Percentiles rank a stretch among this genome's conserved stretches.
phyloP scores from a whole-genome alignment of 1,140 invertebrate species.

The Maniola jurtina region DNA sequence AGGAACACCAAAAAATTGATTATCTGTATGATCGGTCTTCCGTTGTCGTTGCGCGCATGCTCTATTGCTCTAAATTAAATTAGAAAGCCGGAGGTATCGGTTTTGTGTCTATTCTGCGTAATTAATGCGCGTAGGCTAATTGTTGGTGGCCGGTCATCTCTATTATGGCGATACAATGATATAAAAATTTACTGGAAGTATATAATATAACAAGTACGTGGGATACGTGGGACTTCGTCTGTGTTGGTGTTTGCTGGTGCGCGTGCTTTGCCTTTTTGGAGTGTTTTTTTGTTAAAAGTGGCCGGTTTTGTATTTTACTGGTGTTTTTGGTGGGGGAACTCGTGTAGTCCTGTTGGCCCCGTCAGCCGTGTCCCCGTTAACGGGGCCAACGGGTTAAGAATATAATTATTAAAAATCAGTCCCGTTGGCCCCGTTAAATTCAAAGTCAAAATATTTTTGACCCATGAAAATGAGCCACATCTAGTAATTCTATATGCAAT shows the following conservation, averaged over 20 bases:
- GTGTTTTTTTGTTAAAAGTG: no score
- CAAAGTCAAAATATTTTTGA: no score
- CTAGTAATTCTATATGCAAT: slow-evolving; percentile 32
- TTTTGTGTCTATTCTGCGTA: slow-evolving; percentile 54
- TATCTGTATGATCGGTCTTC: slow-evolving; percentile 32
- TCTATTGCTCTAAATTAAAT: slow-evolving; percentile 56
- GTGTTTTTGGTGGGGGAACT: no score
- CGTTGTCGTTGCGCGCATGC: slow-evolving; percentile 40
- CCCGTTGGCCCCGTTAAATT: no score
- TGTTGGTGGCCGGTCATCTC: slow-evolving; percentile 62
- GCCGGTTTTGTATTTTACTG: no score
- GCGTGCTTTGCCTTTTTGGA: no score
- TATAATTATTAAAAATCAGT: no score
- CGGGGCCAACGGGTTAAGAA: no score
- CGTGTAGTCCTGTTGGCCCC: no score
- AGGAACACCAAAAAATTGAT: not conserved
- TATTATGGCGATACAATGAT: slow-evolving; percentile 41
- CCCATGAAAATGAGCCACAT: slow-evolving; percentile 10
- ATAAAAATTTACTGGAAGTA: slow-evolving; percentile 37
- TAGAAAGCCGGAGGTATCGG: slow-evolving; percentile 65
- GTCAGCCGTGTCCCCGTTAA: no score
- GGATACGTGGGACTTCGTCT: no score
- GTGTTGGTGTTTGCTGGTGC: no score
- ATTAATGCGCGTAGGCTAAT: slow-evolving; percentile 70
- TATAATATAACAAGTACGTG: not conserved